A percentile compares a stretch with the other conserved stretches of the same genome.
These are phyloP conservation scores for Myotis vivesi DNA, from an alignment of 2,797 vertebrate species.

Conservation along the genomic window DNA sequence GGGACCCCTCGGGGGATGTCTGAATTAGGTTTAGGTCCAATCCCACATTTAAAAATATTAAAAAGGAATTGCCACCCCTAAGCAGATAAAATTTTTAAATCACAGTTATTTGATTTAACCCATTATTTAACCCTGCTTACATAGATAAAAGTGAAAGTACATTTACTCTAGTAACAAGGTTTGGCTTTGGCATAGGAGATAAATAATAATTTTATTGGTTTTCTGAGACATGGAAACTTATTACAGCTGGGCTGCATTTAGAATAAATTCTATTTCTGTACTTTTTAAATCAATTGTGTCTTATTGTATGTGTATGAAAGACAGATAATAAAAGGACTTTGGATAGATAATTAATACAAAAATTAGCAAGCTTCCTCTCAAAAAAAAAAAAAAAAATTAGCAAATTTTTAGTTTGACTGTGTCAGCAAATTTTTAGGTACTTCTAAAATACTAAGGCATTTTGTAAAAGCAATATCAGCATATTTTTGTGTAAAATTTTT, in stretches of 20 bases:
- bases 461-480: conserved; percentile 51
- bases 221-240: not conserved
- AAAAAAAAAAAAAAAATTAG: too few relatives aligned
- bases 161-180: conserved; percentile 17
- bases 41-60: not conserved
- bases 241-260: not conserved
- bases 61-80: not conserved
- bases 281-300: not conserved
- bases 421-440: conserved; percentile 32
- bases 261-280: not conserved
- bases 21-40: too few relatives aligned
- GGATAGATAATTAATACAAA: conserved; percentile 9
- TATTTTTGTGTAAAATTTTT: conserved; percentile 49
- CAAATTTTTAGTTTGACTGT: conserved; percentile 45
- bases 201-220: conserved; percentile 10
- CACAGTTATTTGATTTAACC: not conserved
- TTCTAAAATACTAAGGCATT: conserved; percentile 40
- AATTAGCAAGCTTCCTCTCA: too few relatives aligned
- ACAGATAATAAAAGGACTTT: not conserved
- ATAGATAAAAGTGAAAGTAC: not conserved
- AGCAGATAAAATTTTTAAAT: not conserved
- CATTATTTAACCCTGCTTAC: not conserved
- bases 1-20: too few relatives aligned
- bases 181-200: not conserved
- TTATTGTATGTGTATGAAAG: not conserved